Conservation (phyloP, 2,797 vertebrate genomes). For the Lacerta agilis region DNA sequence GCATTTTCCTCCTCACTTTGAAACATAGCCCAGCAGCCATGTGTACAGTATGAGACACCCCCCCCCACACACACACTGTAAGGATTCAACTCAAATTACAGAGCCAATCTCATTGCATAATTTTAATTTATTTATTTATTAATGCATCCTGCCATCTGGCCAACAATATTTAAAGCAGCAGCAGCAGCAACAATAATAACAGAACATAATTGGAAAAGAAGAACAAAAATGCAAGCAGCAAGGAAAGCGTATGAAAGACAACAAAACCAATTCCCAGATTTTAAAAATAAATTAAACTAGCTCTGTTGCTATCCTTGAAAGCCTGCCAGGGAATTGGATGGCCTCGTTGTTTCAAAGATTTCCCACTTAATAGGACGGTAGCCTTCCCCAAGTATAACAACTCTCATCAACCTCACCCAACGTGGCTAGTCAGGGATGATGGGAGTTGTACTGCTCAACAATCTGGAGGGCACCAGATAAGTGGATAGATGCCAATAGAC, state of each 20-base stretch:
- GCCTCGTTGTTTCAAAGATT: no score
- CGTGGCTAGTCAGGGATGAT: no score
- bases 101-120: background rate
- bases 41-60: background rate
- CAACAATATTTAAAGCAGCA: background rate
- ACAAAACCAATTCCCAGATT: background rate
- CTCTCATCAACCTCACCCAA: no score
- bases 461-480: no score
- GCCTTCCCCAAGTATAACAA: no score
- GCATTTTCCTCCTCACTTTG: slow-evolving; percentile 19
- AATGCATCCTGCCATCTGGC: background rate
- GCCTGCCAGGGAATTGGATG: background rate
- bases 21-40: background rate
- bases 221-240: background rate
- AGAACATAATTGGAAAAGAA: background rate
- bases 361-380: no score
- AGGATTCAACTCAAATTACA: background rate
- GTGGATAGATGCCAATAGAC: background rate
- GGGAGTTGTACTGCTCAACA: no score
- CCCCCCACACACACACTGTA: no score
- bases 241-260: background rate
- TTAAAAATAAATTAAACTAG: background rate
- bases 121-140: background rate
- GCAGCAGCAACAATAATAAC: background rate
- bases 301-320: background rate